Percentiles rank a stretch among this genome's conserved stretches.
Conservation (phyloP, 2,888 invertebrate genomes). For the Apodemia mormo region DNA sequence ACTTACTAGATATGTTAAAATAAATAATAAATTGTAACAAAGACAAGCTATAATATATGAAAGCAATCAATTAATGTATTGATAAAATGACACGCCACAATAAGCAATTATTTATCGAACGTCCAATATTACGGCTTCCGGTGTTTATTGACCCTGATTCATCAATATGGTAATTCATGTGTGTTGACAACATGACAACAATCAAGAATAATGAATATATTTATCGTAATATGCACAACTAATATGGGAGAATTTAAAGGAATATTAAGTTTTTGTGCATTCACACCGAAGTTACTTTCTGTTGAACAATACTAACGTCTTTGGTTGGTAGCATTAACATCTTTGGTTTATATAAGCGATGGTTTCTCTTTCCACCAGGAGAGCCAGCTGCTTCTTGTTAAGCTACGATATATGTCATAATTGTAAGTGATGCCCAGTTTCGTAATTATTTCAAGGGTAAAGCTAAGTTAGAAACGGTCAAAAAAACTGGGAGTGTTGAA, state of each 20-base stretch:
- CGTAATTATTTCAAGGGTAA: too few relatives aligned
- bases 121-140: slow-evolving; percentile 28
- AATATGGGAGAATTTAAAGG: slow-evolving; percentile 44
- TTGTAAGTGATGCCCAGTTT: too few relatives aligned
- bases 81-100: slow-evolving; percentile 22
- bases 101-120: slow-evolving; percentile 29
- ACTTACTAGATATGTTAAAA: not conserved
- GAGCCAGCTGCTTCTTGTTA: too few relatives aligned
- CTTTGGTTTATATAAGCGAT: too few relatives aligned
- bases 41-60: slow-evolving; percentile 8
- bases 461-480: too few relatives aligned
- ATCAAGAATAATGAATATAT: slow-evolving; percentile 59
- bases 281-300: not conserved
- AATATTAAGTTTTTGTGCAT: not conserved
- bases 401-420: too few relatives aligned
- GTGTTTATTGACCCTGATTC: slow-evolving; percentile 44
- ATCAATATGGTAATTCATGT: slow-evolving; percentile 53
- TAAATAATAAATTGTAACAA: not conserved
- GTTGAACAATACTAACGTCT: too few relatives aligned
- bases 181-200: slow-evolving; percentile 52
- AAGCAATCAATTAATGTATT: slow-evolving; percentile 14
- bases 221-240: slow-evolving; percentile 36
- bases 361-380: too few relatives aligned
- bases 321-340: too few relatives aligned
- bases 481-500: too few relatives aligned